Conservation (phyloP, 2,113 vertebrate genomes). For the Enhydra lutris region DNA sequence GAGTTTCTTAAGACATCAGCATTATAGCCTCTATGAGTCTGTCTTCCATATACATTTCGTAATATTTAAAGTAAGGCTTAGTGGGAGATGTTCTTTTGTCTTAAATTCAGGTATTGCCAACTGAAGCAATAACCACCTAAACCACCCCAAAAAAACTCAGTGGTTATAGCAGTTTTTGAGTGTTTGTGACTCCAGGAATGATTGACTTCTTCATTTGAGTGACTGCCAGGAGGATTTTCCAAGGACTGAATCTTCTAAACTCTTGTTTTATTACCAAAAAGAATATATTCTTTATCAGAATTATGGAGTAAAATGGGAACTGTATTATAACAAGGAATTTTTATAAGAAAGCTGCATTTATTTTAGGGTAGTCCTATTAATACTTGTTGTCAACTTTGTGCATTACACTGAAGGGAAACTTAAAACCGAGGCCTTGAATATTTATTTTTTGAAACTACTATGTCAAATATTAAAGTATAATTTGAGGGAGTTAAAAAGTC, state of each 20-base stretch:
- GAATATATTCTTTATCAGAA: neutral
- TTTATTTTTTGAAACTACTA: conserved; percentile 39
- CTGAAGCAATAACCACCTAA: conserved; percentile 71
- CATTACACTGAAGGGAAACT: conserved; percentile 32
- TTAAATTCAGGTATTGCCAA: conserved; percentile 54
- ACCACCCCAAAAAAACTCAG: neutral
- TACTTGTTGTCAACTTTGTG: neutral
- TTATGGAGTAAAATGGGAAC: conserved; percentile 18
- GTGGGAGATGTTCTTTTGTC: conserved; percentile 50
- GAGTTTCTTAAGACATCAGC: conserved; percentile 71
- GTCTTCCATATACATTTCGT: conserved; percentile 24
- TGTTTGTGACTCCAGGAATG: conserved; percentile 43
- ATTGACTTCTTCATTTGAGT: neutral
- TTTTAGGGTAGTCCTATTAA: conserved; percentile 9
- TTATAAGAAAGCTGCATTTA: conserved; percentile 34
- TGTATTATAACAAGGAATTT: conserved; percentile 19
- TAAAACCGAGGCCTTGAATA: conserved; percentile 31
- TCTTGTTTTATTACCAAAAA: conserved; percentile 50
- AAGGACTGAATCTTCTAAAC: conserved; percentile 38
- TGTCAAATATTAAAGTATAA: conserved; percentile 44
- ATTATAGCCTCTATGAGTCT: conserved; percentile 80
- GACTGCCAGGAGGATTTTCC: conserved; percentile 24
- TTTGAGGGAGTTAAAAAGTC: neutral
- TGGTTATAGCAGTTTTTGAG: conserved; percentile 31
- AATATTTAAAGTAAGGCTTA: conserved; percentile 57